Percentiles rank a stretch among this genome's conserved stretches.
These are phyloP conservation scores for Acanthoscelides obtectus DNA, from an alignment of 2,888 invertebrate species.

Conservation along the genomic window DNA sequence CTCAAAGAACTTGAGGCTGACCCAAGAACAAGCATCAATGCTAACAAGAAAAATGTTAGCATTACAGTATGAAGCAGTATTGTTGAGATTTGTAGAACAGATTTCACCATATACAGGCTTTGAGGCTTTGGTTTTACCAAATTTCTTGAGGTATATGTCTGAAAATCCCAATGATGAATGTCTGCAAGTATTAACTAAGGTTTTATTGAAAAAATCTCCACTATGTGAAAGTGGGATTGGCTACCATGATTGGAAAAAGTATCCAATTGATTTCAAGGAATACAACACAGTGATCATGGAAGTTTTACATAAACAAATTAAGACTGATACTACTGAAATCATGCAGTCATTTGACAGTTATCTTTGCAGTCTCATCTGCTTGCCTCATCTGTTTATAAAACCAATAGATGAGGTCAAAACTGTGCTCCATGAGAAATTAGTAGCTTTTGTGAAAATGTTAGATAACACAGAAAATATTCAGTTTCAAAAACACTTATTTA, in stretches of 20 bases:
- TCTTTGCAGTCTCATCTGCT: constrained; percentile 51
- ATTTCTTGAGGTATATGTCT: constrained; percentile 57
- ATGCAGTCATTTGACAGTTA: constrained; percentile 47
- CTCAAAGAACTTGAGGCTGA: constrained; percentile 59
- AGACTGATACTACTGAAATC: constrained; percentile 42
- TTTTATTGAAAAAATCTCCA: constrained; percentile 64
- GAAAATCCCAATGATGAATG: constrained; percentile 54
- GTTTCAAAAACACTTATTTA: constrained; percentile 45
- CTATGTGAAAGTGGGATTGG: constrained; percentile 57
- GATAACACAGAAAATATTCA: constrained; percentile 4
- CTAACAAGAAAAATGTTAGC: constrained; percentile 61
- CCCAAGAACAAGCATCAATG: constrained; percentile 70
- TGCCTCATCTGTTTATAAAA: constrained; percentile 51
- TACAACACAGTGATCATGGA: constrained; percentile 45
- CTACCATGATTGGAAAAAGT: constrained; percentile 61
- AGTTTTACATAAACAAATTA: constrained; percentile 42
- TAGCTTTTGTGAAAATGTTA: constrained; percentile 2
- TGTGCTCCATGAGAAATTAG: constrained; percentile 13
- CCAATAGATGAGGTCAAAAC: constrained; percentile 36
- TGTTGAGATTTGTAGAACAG: constrained; percentile 62
- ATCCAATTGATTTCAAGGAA: constrained; percentile 56
- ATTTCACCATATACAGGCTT: constrained; percentile 64
- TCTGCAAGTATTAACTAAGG: constrained; percentile 59
- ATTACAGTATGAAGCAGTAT: constrained; percentile 53
- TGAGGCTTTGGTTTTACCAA: constrained; percentile 67